Evolutionary conservation across 2,113 vertebrate genomes (phyloP).

Genomic region (Euleptes europaea): DNA sequence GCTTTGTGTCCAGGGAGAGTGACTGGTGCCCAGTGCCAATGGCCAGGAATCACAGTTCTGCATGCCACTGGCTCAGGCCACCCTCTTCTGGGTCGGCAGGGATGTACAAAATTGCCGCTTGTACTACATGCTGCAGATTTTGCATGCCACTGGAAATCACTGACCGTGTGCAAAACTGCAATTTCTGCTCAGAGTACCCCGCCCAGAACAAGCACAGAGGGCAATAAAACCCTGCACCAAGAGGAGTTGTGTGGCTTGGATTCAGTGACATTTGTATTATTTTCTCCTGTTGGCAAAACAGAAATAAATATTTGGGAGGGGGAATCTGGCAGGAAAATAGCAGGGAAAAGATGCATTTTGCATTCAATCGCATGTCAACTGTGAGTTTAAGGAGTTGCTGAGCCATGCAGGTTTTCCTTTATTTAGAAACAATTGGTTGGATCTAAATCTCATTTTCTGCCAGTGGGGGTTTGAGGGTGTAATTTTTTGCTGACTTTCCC

Average conservation of each 20-base stretch:
- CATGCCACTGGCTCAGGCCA: not conserved
- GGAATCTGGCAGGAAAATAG: not conserved
- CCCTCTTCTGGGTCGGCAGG: not conserved
- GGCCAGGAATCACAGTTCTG: not conserved
- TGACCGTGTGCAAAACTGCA: not conserved
- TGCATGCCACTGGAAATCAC: not conserved
- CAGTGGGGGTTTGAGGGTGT: no score
- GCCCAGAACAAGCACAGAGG: no score
- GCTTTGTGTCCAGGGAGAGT: not conserved
- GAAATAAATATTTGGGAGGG: not conserved
- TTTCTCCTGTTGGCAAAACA: not conserved
- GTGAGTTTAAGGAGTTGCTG: not conserved
- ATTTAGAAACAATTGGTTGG: not conserved
- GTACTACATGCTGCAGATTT: not conserved
- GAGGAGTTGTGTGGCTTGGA: not conserved
- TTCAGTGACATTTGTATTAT: not conserved
- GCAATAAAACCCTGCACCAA: not conserved
- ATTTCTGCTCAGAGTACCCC: not conserved
- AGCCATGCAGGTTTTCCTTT: not conserved
- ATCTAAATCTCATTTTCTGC: no score
- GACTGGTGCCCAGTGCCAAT: no score
- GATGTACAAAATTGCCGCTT: not conserved
- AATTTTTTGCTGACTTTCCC: no score
- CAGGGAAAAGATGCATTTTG: not conserved
- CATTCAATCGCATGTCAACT: not conserved